Evolutionary conservation across 2,888 invertebrate species (phyloP), one percentile per base, ranked within the genome.

Genomic region (Yponomeuta evonymella): DNA sequence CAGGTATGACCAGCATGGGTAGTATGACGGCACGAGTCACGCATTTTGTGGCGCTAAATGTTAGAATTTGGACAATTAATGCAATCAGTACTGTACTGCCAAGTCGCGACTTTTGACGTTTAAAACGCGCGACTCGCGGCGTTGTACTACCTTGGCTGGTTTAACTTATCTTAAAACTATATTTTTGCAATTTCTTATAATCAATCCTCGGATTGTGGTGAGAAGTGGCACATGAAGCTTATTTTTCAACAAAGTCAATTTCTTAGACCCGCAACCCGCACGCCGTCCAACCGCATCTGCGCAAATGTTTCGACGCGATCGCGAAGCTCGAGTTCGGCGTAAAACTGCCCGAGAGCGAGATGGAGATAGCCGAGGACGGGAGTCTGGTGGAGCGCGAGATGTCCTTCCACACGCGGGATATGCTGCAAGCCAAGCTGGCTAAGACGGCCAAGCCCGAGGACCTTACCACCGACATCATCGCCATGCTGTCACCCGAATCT

Each of bases 401-500:
- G 91, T 91, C 92, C 0, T 89, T 91, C 65, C 78, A 82, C 15
- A 89, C 89, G 0, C 81, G 86, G 74, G 89, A 87, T 74, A 83
- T 80, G 76, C 75, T 92, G 51, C 92, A 92, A 73, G 92, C 90
- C 0, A 85, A 83, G 66, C 78, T 91, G 4, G 88, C 89, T 0
- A 87, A 86, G 73, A 82, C 83, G 1, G 89, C 89, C 1, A 84
- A 81, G 67, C 83, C 85, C 0, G 90, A 92, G 43, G 90, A 94
- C 48, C 81, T 95, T 15, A 97, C 96, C 0, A 97, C 96, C 12
- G 97, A 98, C 80, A 98, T 98, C 48, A 83, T 96, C 30, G 97
- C 97, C 0, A 98, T 98, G 96, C 92, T 97, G 2, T 98, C 98
- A 12, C 97, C 98, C 0, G 98, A 98, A 88, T 95, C 95, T 29